Conservation (phyloP, 35 echinoderm and acorn worm species). For the Anneissia japonica region DNA sequence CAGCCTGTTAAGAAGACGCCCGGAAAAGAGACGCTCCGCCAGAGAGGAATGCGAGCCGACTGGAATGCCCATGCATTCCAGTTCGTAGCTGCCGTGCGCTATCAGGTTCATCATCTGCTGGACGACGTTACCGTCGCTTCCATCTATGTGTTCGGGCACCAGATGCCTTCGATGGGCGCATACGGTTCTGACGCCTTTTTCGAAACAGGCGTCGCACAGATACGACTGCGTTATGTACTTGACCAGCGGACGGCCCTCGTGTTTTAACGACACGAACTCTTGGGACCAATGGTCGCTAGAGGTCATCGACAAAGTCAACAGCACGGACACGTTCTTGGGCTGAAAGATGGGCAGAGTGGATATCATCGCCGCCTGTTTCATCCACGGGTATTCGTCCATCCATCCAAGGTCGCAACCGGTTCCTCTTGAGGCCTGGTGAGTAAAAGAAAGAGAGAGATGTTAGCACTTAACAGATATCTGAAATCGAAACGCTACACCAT, state of each 20-base stretch:
- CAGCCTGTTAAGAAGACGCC: not conserved
- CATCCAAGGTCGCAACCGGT: not conserved
- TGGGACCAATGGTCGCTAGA: not conserved
- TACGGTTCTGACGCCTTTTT: not conserved
- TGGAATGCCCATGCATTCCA: constrained; percentile 7
- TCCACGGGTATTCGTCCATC: constrained; percentile 4
- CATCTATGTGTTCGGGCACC: constrained; percentile 3
- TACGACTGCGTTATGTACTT: not conserved
- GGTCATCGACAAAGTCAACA: not conserved
- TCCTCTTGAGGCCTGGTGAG: constrained; percentile 15
- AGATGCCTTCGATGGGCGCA: not conserved
- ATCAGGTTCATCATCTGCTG: constrained; percentile 12
- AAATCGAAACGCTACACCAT: not conserved
- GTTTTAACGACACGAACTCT: not conserved
- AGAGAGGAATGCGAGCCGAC: not conserved
- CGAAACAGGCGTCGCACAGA: not conserved
- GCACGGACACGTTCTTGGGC: not conserved
- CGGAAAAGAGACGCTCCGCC: not conserved
- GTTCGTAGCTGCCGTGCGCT: not conserved
- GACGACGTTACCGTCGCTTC: not conserved
- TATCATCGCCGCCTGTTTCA: not conserved
- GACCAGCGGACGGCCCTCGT: not conserved
- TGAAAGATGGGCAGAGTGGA: constrained; percentile 10
- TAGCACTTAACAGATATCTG: not conserved
- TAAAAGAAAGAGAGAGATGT: too few species aligned